These are phyloP conservation scores for Dynastes grantii DNA, from an alignment of 2,888 invertebrate species.

Conservation along the genomic window DNA sequence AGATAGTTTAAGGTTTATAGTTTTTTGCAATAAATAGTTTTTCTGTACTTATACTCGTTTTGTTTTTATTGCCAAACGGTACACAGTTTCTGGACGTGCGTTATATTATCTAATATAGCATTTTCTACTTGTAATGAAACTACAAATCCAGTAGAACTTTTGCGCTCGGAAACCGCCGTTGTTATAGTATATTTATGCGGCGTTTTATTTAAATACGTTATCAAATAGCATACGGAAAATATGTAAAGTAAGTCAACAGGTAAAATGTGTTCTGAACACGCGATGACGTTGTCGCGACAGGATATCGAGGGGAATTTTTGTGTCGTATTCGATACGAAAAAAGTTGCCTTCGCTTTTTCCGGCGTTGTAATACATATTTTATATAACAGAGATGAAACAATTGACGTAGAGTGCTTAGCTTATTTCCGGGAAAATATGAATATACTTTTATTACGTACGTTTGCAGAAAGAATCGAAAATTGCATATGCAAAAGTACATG, in stretches of 20 bases:
- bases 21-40: too few relatives aligned
- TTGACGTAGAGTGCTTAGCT: background rate
- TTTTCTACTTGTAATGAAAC: too few relatives aligned
- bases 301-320: background rate
- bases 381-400: background rate
- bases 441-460: too few relatives aligned
- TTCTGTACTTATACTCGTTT: too few relatives aligned
- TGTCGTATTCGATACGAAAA: background rate
- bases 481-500: background rate
- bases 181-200: background rate
- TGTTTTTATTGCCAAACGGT: too few relatives aligned
- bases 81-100: too few relatives aligned
- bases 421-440: too few relatives aligned
- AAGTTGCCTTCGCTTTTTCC: background rate
- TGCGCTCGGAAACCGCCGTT: too few relatives aligned
- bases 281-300: background rate
- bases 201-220: background rate
- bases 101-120: too few relatives aligned
- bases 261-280: constrained; percentile 1
- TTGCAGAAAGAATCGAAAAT: background rate
- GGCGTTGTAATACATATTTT: background rate
- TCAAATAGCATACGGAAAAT: background rate
- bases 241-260: background rate
- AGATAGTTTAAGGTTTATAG: too few relatives aligned
- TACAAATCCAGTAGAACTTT: too few relatives aligned